Evolutionary conservation across 2,888 invertebrate genomes (phyloP), one percentile per base, ranked within the genome.

Genomic region (Cephalotes varians): DNA sequence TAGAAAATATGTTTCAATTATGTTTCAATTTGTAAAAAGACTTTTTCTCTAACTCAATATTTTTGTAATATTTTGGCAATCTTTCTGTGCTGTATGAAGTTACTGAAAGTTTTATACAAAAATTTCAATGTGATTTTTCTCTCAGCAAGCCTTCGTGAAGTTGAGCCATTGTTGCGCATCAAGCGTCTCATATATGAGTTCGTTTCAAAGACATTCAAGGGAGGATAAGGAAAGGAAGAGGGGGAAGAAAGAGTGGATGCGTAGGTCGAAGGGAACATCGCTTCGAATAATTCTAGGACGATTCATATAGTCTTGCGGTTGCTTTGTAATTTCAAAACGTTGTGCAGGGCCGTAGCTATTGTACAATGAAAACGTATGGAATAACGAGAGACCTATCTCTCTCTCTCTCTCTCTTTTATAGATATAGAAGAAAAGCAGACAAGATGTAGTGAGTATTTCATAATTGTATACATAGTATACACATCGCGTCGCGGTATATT

Each of bases 311-410:
- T 74, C 64, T 74, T 76, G 64, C 49, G 37, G 74, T 28, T 64
- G 76, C 76, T 65, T 76, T 65, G 37, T 76, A 76, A 65, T 76
- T 65, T 76, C 76, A 65, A 65, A 74, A 51, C 49, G 76, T 76
- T 37, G 51, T 51, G 15, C 65, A 76, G 65, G 37, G 34, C 12
- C 65, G 76, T 65, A 65, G 9, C 25, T 40, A 40, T 51, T 25
- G 25, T 18, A 15, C 10, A n/a, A 9, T 12, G 21, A 31, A 62
- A 62, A 7, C 7, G 49, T 47, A 15, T 10, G 7, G 15, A 74
- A 47, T n/a, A 47, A 40, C 2, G 7, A 9, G 25, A 5, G 5
- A n/a, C 18, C 64, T 9, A 4, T 25, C 40, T 6, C 28, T 5
- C 5, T 44, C 2, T 2, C 18, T 44, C 6, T n/a, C 34, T n/a